Evolutionary conservation across 2,888 invertebrate genomes (phyloP).

Genomic region (Globia sparganii): DNA sequence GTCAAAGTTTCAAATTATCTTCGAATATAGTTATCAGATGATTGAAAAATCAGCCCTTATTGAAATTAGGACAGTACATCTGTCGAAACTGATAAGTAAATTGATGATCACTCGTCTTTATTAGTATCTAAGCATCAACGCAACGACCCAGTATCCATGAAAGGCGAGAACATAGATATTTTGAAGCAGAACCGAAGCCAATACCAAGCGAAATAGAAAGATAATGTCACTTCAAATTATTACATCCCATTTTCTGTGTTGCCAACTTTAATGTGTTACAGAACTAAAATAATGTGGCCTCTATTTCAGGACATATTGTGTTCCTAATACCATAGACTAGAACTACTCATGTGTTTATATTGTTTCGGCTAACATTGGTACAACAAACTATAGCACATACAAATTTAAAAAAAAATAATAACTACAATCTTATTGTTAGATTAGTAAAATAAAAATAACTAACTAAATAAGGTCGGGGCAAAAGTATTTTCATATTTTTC

Average conservation of each 20-base stretch:
- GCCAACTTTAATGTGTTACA: constrained; percentile 31
- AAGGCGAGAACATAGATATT: constrained; percentile 41
- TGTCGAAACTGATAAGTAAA: not conserved
- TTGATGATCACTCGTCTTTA: not conserved
- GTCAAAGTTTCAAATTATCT: too few species aligned
- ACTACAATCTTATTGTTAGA: constrained; percentile 11
- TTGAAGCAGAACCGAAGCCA: constrained; percentile 14
- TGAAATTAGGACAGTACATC: not conserved
- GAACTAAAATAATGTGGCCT: constrained; percentile 28
- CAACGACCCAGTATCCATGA: not conserved
- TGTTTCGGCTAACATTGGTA: not conserved
- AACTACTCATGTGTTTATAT: not conserved
- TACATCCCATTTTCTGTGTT: constrained; percentile 41
- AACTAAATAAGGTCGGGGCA: not conserved
- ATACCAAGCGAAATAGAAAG: constrained; percentile 43
- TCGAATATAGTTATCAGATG: too few species aligned
- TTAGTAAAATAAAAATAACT: too few species aligned
- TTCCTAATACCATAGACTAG: constrained; percentile 1
- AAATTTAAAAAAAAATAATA: too few species aligned
- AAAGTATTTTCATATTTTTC: too few species aligned
- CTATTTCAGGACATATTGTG: constrained; percentile 22
- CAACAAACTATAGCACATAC: too few species aligned
- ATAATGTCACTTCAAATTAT: constrained; percentile 56
- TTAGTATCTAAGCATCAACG: not conserved
- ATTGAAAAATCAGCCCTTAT: too few species aligned